Base-by-base conservation (phyloP, 2,888 invertebrate genomes). In the Argyresthia albistria region DNA sequence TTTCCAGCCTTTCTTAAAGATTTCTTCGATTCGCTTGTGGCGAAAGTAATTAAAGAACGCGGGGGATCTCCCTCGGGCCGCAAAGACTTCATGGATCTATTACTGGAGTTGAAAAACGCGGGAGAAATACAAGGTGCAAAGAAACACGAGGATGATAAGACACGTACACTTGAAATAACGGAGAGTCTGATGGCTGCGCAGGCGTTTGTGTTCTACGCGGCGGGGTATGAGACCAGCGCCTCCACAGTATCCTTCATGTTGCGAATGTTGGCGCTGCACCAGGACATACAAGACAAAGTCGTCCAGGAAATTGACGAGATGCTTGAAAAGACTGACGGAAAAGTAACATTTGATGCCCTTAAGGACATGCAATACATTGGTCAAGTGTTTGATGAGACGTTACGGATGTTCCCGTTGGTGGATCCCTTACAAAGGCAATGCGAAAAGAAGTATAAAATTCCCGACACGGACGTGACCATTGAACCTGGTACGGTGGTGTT, bases 221-320 rank as follows among this genome's bases (percentile, higher is more conserved):
- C 66, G 16, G 71, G 71, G 1, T 70, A 65, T 51, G 70, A 69
- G 55, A 67, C 70, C 8, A 68, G 67, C 1, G 67, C 70, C 8
- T 61, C 65, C 10, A 59, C 66, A 10, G 58, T 67, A 43, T 61
- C 60, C 51, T 68, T 65, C 47, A 56, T 60, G 9, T 54, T 63
- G 7, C 66, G 65, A 52, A 56, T 61, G 47, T 60, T 72, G 0
- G 67, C 58, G 1, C 39, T 51, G 25, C 50, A 57, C 39, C 56
- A 54, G 8, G 54, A 50, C 3, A 53, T 56, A 35, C 58, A 58
- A 52, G 53, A 53, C 11, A 51, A 53, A 6, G 50, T 58, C n/a
- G 50, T 43, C 36, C 35, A 48, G 4, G 53, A 55, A 14, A 49
- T 55, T 1, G 35, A 52, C 11, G 25, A 12, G 42, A 50, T 54